Evolutionary conservation across 2,888 invertebrate species (phyloP).

Genomic region (Leucania comma): DNA sequence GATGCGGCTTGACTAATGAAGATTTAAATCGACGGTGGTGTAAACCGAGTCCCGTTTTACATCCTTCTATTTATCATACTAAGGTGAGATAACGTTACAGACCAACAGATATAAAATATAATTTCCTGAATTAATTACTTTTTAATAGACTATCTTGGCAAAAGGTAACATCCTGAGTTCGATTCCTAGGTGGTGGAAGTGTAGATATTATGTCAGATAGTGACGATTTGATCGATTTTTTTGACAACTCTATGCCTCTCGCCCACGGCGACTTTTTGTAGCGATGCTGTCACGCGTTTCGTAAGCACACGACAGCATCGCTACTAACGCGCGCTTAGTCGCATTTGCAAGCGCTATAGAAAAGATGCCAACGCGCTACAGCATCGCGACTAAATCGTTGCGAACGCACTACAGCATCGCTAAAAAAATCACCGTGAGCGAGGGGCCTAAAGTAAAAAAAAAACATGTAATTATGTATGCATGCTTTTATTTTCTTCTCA

Average conservation of each 20-base stretch:
- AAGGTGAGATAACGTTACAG: constrained; percentile 89
- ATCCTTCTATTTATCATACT: constrained; percentile 96
- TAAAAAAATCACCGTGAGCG: too few species aligned
- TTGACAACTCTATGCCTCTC: too few species aligned
- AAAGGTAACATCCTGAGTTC: constrained; percentile 18
- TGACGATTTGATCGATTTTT: background rate
- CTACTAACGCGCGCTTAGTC: too few species aligned
- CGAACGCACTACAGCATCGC: too few species aligned
- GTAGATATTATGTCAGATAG: background rate
- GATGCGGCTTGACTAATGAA: constrained; percentile 95
- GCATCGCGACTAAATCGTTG: too few species aligned
- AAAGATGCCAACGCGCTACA: too few species aligned
- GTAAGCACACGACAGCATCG: too few species aligned
- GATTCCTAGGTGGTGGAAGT: constrained; percentile 3
- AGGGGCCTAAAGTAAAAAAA: too few species aligned
- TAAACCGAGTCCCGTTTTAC: constrained; percentile 93
- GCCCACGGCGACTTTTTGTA: too few species aligned
- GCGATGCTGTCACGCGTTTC: too few species aligned
- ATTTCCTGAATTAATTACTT: constrained; percentile 42
- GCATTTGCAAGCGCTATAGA: too few species aligned
- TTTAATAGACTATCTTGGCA: constrained; percentile 10
- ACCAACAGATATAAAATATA: constrained; percentile 39
- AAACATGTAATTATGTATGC: too few species aligned
- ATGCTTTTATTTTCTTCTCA: background rate
- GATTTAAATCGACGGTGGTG: constrained; percentile 97